These are phyloP conservation scores for Norana najaformis DNA, from an alignment of 2,888 invertebrate species.

Conservation along the genomic window DNA sequence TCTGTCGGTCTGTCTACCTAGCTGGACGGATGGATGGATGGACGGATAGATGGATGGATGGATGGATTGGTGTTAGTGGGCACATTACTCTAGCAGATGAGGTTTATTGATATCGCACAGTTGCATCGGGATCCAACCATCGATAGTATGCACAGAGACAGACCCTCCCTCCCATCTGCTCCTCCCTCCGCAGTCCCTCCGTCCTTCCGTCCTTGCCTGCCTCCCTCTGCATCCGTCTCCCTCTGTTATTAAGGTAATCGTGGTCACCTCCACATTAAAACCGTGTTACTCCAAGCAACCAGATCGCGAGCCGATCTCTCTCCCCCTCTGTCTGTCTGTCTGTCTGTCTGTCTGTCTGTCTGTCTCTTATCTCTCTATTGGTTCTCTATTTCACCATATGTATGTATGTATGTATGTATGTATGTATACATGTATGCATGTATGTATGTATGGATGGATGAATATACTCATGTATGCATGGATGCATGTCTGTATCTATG, in stretches of 20 bases:
- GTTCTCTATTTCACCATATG: not conserved
- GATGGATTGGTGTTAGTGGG: not conserved
- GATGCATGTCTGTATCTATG: not conserved
- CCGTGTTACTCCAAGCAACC: not conserved
- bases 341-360: too few species aligned
- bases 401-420: slow-evolving; percentile 28
- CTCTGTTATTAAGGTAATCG: not conserved
- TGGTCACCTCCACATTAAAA: not conserved
- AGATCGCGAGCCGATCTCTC: not conserved
- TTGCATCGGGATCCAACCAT: not conserved
- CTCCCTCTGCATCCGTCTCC: not conserved
- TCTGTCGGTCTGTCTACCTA: not conserved
- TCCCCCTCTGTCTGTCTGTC: not conserved
- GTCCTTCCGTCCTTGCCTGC: not conserved
- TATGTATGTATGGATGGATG: not conserved
- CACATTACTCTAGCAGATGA: not conserved
- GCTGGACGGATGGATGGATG: not conserved
- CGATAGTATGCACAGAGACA: not conserved
- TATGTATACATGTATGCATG: slow-evolving; percentile 25
- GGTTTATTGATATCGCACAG: not conserved
- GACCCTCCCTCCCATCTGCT: not conserved
- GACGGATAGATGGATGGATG: not conserved
- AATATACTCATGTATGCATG: not conserved
- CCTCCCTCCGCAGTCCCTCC: not conserved
- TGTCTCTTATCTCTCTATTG: too few species aligned